Conservation (phyloP, 2,113 vertebrate species). For the Corythornis madagascariensis region DNA sequence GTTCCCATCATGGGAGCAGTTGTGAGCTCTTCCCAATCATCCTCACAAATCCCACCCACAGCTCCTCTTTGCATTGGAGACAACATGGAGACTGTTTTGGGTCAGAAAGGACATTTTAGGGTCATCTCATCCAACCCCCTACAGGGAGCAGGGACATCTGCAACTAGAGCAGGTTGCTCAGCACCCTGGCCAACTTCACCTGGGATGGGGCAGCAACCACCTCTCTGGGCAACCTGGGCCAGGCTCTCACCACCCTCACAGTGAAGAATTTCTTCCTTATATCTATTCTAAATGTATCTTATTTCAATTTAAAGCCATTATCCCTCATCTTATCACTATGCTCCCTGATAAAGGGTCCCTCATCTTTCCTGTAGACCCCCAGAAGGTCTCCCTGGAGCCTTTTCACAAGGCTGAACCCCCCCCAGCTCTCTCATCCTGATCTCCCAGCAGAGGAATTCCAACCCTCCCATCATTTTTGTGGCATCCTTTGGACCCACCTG, state of each 20-base stretch:
- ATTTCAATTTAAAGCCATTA: not conserved
- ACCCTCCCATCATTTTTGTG: not conserved
- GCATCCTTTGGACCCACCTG: not conserved
- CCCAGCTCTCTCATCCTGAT: not conserved
- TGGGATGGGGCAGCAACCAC: not conserved
- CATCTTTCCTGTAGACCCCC: not conserved
- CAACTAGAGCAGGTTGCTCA: not conserved
- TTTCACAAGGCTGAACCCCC: not conserved
- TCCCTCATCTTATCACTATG: not conserved
- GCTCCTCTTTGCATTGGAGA: not conserved
- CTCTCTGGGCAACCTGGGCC: not conserved
- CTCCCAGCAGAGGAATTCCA: not conserved
- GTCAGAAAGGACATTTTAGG: not conserved
- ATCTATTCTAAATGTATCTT: not conserved
- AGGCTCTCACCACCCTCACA: not conserved
- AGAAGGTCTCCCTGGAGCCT: not conserved
- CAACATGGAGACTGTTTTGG: too few species aligned
- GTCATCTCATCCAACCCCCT: not conserved
- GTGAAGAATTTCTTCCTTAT: too few species aligned
- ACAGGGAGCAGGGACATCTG: not conserved
- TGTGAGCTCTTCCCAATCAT: not conserved
- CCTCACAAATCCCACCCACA: too few species aligned
- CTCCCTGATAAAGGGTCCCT: too few species aligned
- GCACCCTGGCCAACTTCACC: not conserved
- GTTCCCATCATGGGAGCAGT: not conserved